phyloP scores from a whole-genome alignment of 2,888 invertebrate genomes.

The Altica lythri region DNA sequence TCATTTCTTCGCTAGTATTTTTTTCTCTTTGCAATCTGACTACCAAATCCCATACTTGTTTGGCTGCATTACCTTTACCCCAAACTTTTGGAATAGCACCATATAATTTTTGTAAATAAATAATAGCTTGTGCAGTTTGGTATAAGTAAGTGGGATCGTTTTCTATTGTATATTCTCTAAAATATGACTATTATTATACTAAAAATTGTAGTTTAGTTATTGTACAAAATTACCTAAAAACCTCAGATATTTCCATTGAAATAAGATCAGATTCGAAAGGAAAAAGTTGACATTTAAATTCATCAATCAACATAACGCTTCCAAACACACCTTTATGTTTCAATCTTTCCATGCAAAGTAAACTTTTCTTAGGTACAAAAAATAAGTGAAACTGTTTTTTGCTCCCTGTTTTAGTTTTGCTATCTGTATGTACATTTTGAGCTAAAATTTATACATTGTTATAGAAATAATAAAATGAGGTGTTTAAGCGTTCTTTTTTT shows the following conservation, averaged over 20 bases:
- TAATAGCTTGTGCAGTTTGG: slow-evolving; percentile 84
- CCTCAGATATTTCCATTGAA: slow-evolving; percentile 85
- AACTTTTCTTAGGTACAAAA: slow-evolving; percentile 86
- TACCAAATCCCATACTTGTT: slow-evolving; percentile 87
- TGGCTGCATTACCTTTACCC: slow-evolving; percentile 84
- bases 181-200: slow-evolving; percentile 4
- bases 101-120: slow-evolving; percentile 83
- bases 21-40: slow-evolving; percentile 72
- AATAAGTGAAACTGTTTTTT: slow-evolving; percentile 83
- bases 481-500: neutral
- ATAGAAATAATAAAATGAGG: slow-evolving; percentile 1
- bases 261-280: slow-evolving; percentile 92
- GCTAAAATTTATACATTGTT: slow-evolving; percentile 57
- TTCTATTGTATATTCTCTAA: slow-evolving; percentile 82
- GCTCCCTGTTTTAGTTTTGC: slow-evolving; percentile 51
- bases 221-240: slow-evolving; percentile 65
- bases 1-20: slow-evolving; percentile 54
- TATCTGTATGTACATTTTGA: slow-evolving; percentile 67
- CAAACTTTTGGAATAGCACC: slow-evolving; percentile 88
- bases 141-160: slow-evolving; percentile 88
- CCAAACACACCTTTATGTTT: slow-evolving; percentile 81
- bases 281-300: slow-evolving; percentile 86
- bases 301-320: slow-evolving; percentile 76
- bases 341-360: slow-evolving; percentile 84
- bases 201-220: neutral